Conservation (phyloP, 2,888 invertebrate genomes). For the Rotaria sp. region DNA sequence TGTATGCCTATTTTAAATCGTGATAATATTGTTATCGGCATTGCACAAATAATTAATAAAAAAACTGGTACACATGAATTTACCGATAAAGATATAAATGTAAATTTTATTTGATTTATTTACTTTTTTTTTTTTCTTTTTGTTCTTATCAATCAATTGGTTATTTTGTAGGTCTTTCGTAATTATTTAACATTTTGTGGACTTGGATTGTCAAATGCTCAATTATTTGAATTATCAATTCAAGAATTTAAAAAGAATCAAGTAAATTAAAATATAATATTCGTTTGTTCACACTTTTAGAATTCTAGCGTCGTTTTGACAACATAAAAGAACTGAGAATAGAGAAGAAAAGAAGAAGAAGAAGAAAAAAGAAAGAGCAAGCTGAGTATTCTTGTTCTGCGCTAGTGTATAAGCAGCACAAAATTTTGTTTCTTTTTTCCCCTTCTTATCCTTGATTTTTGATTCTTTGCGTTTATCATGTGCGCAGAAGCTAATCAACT, state of each 20-base stretch:
- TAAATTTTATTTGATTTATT: background rate
- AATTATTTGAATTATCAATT: constrained; percentile 58
- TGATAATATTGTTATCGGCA: constrained; percentile 65
- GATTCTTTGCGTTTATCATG: background rate
- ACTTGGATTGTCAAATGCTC: constrained; percentile 59
- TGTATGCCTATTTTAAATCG: constrained; percentile 78
- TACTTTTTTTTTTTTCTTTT: too few relatives aligned
- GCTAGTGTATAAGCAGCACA: background rate
- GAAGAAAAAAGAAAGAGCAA: background rate
- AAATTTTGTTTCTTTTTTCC: background rate
- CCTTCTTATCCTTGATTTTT: background rate
- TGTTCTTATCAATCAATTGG: background rate
- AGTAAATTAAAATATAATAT: background rate
- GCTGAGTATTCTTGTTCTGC: background rate
- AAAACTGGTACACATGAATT: constrained; percentile 47
- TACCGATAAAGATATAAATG: background rate
- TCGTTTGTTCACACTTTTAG: background rate
- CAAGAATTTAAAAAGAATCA: constrained; percentile 59
- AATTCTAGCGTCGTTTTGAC: background rate
- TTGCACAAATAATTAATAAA: constrained; percentile 78
- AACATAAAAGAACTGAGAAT: background rate
- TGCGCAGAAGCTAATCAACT: constrained; percentile 42
- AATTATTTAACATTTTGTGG: constrained; percentile 60
- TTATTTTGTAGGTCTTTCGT: constrained; percentile 56
- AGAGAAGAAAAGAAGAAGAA: background rate